phyloP scores from a whole-genome alignment of 2,797 vertebrate species.

The Myotis findleyi region DNA sequence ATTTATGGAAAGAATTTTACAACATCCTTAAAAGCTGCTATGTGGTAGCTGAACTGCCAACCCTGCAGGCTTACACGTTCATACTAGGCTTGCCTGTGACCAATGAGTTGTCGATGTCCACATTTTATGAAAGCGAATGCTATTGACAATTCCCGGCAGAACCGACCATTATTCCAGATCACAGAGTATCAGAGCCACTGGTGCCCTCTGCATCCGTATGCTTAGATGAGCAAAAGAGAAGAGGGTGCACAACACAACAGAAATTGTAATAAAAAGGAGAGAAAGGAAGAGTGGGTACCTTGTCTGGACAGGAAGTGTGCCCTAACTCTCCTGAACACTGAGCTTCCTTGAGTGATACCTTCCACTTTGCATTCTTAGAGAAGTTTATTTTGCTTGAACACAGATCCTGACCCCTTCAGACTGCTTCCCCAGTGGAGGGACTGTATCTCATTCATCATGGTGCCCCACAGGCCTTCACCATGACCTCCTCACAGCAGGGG shows the following conservation, averaged over 20 bases:
- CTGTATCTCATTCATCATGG: background rate
- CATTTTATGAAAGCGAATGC: slow-evolving; percentile 61
- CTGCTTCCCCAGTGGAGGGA: background rate
- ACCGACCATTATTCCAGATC: background rate
- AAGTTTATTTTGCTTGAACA: background rate
- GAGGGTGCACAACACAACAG: background rate
- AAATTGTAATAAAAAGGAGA: background rate
- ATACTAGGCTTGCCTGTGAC: slow-evolving; percentile 3
- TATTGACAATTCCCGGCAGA: background rate
- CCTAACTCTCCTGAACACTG: background rate
- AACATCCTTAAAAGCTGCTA: slow-evolving; percentile 42
- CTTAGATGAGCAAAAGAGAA: background rate
- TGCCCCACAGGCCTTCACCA: background rate
- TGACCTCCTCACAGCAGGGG: background rate
- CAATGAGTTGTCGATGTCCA: slow-evolving; percentile 46
- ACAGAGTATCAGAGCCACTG: background rate
- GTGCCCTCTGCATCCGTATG: background rate
- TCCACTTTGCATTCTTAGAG: background rate
- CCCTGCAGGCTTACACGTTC: slow-evolving; percentile 52
- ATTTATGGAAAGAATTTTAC: slow-evolving; percentile 74
- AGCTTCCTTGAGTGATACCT: background rate
- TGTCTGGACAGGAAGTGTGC: background rate
- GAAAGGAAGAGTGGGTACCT: background rate
- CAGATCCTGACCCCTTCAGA: background rate
- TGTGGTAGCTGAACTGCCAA: slow-evolving; percentile 44